Percentiles rank a stretch among this genome's conserved stretches.
phyloP scores from a whole-genome alignment of 1,140 invertebrate species.

The Eriosoma lanigerum region DNA sequence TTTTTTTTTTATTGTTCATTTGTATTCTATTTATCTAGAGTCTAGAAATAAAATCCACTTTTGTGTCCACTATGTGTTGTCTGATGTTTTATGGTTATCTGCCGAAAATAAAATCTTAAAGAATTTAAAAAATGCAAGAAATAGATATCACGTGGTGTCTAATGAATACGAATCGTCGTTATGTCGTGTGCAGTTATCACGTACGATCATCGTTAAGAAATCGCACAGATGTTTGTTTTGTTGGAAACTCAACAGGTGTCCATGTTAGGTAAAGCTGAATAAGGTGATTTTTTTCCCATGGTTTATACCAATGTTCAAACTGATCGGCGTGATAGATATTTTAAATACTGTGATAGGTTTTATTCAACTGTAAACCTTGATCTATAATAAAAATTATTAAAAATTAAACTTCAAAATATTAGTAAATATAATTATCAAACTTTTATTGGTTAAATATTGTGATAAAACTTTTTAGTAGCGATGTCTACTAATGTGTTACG shows the following conservation, averaged over 20 bases:
- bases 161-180: neutral
- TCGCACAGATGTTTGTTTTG: neutral
- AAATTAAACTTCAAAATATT: neutral
- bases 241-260: slow-evolving; percentile 32
- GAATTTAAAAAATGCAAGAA: neutral
- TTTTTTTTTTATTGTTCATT: too few relatives aligned
- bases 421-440: neutral
- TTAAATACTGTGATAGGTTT: too few relatives aligned
- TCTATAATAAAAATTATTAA: neutral
- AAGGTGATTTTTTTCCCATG: slow-evolving; percentile 11
- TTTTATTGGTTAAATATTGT: too few relatives aligned
- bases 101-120: neutral
- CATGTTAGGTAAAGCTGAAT: neutral
- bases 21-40: too few relatives aligned
- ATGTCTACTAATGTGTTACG: too few relatives aligned
- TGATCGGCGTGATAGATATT: neutral
- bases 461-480: too few relatives aligned
- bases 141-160: too few relatives aligned
- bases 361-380: neutral
- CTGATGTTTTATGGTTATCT: too few relatives aligned
- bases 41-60: too few relatives aligned
- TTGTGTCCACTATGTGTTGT: too few relatives aligned
- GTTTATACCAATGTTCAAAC: neutral
- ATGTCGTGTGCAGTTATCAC: neutral
- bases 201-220: slow-evolving; percentile 10